Evolutionary conservation across 2,888 invertebrate genomes (phyloP).

Genomic region (Coecobrya sp.): DNA sequence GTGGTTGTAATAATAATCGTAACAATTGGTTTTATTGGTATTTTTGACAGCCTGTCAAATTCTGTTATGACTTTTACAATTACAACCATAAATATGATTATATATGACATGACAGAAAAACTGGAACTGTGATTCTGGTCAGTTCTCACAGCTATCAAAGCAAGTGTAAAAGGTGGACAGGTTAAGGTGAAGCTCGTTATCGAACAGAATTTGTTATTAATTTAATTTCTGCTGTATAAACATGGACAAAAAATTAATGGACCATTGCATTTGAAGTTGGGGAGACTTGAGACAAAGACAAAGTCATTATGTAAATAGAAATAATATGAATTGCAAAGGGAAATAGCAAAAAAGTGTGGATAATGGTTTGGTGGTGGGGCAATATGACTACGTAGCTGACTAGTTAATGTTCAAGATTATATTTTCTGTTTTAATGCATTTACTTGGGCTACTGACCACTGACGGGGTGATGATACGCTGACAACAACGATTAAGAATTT

Average conservation of each 20-base stretch:
- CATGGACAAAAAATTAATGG: too few relatives aligned
- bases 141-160: not conserved
- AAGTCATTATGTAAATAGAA: too few relatives aligned
- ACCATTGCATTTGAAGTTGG: not conserved
- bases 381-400: too few relatives aligned
- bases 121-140: not conserved
- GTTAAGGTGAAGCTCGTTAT: too few relatives aligned
- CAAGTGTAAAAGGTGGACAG: not conserved
- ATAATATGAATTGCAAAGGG: too few relatives aligned
- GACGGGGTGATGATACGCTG: not conserved
- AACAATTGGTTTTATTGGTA: constrained; percentile 15
- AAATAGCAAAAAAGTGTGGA: too few relatives aligned
- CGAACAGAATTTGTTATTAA: too few relatives aligned
- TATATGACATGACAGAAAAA: constrained; percentile 24
- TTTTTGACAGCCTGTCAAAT: constrained; percentile 44
- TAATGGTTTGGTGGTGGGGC: too few relatives aligned
- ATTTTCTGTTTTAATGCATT: not conserved
- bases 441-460: not conserved
- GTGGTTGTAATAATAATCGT: not conserved
- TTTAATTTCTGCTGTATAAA: too few relatives aligned
- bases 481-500: not conserved
- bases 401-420: too few relatives aligned
- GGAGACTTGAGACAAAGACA: not conserved
- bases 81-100: constrained; percentile 18
- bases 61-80: constrained; percentile 42